A percentile compares a stretch with the other conserved stretches of the same genome.
These are phyloP conservation scores for Thunnus maccoyii DNA, from an alignment of 2,113 vertebrate genomes.

Conservation along the genomic window DNA sequence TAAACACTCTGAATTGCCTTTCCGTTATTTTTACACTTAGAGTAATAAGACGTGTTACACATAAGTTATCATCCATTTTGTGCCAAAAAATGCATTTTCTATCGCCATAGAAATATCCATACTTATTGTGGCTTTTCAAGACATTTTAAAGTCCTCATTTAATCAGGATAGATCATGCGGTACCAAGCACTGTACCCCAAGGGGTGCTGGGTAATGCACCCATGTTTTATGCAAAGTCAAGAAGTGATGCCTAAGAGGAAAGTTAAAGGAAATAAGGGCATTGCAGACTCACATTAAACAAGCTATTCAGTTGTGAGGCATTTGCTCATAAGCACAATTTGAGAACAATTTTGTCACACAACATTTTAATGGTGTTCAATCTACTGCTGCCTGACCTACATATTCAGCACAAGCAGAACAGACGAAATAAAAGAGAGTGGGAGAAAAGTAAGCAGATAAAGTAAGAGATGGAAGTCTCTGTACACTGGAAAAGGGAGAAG, in stretches of 20 bases:
- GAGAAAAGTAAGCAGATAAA: constrained; percentile 22
- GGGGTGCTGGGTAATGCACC: constrained; percentile 13
- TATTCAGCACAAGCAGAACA: constrained; percentile 25
- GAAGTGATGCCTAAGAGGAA: constrained; percentile 23
- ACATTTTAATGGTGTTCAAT: constrained; percentile 21
- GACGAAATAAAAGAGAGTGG: constrained; percentile 15
- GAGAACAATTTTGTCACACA: neutral
- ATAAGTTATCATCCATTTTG: neutral
- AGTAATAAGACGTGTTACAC: neutral
- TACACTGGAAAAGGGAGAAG: constrained; percentile 52
- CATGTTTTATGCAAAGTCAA: constrained; percentile 42
- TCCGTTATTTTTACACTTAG: neutral
- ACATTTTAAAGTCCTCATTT: constrained; percentile 28
- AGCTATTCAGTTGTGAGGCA: neutral
- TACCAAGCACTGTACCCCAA: constrained; percentile 9
- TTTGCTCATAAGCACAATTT: constrained; percentile 14
- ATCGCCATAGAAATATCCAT: constrained; percentile 3
- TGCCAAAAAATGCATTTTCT: neutral
- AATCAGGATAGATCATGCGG: constrained; percentile 28
- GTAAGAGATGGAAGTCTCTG: constrained; percentile 37
- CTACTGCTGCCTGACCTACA: constrained; percentile 40
- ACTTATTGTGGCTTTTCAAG: neutral
- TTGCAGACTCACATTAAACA: neutral
- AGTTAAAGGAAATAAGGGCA: constrained; percentile 19
- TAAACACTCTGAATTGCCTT: neutral